These are phyloP conservation scores for Drosophila nr. medialis DNA, from an alignment of 2,888 invertebrate species.

Conservation along the genomic window DNA sequence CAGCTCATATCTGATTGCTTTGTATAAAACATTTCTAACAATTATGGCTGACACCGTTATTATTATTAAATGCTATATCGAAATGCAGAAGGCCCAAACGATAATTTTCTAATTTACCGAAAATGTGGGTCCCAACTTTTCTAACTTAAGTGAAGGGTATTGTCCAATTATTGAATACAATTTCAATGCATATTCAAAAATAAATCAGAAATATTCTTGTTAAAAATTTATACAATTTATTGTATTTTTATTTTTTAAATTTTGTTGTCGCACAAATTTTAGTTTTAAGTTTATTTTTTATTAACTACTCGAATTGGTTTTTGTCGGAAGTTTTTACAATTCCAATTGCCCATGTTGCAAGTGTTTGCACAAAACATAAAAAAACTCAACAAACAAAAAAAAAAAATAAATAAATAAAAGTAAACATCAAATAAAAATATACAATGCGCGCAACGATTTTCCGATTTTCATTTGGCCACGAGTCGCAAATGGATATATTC, in stretches of 20 bases:
- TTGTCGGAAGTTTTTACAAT: conserved; percentile 25
- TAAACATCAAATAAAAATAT: conserved; percentile 41
- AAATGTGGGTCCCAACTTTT: background rate
- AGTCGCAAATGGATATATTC: conserved; percentile 25
- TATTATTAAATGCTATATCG: background rate
- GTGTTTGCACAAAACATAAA: conserved; percentile 38
- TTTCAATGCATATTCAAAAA: conserved; percentile 20
- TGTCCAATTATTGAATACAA: conserved; percentile 1
- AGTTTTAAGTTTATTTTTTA: conserved; percentile 31
- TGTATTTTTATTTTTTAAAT: conserved; percentile 2
- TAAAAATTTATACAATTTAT: conserved; percentile 38
- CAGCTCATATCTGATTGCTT: conserved; percentile 3
- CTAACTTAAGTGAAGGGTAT: background rate
- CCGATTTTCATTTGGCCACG: conserved; percentile 31
- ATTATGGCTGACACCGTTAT: background rate
- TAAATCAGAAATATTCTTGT: conserved; percentile 29
- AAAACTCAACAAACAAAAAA: conserved; percentile 6
- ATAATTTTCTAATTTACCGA: background rate
- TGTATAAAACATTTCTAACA: background rate
- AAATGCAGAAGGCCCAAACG: background rate
- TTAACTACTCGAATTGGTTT: conserved; percentile 28
- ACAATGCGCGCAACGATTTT: conserved; percentile 42
- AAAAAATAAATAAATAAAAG: conserved; percentile 24
- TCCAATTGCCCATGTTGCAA: conserved; percentile 39
- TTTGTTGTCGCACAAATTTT: conserved; percentile 20